phyloP scores from a whole-genome alignment of 2,113 vertebrate genomes.

The Asarcornis scutulata region DNA sequence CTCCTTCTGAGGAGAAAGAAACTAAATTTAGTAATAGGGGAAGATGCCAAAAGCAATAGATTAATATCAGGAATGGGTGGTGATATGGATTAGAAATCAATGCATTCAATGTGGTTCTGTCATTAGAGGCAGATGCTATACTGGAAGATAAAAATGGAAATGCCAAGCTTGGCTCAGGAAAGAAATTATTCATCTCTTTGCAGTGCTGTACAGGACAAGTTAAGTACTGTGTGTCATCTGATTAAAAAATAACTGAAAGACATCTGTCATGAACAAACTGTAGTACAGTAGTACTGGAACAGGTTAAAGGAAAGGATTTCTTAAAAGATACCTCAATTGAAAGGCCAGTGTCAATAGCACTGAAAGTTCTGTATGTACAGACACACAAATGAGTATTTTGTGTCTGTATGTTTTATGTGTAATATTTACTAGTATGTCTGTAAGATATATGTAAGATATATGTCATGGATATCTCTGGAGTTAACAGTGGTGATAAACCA shows the following conservation, averaged over 20 bases:
- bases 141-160: conserved; percentile 33
- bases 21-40: background rate
- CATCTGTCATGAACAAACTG: background rate
- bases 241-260: conserved; percentile 9
- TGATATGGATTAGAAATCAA: background rate
- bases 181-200: conserved; percentile 7
- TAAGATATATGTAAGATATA: background rate
- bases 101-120: background rate
- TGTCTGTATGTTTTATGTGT: background rate
- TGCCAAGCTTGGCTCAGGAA: conserved; percentile 10
- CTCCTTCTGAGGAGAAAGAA: background rate
- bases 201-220: background rate
- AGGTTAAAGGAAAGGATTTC: background rate
- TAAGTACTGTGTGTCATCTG: conserved; percentile 11
- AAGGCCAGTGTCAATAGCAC: background rate
- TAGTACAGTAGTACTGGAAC: background rate
- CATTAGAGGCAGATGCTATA: background rate
- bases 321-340: background rate
- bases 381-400: background rate
- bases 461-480: background rate
- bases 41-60: background rate
- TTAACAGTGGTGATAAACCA: background rate
- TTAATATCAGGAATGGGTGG: background rate
- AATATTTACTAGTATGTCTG: background rate
- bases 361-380: background rate